A percentile compares a stretch with the other conserved stretches of the same genome.
Evolutionary conservation across 2,888 invertebrate species (phyloP).

Genomic region (Lochmaea crataegi): DNA sequence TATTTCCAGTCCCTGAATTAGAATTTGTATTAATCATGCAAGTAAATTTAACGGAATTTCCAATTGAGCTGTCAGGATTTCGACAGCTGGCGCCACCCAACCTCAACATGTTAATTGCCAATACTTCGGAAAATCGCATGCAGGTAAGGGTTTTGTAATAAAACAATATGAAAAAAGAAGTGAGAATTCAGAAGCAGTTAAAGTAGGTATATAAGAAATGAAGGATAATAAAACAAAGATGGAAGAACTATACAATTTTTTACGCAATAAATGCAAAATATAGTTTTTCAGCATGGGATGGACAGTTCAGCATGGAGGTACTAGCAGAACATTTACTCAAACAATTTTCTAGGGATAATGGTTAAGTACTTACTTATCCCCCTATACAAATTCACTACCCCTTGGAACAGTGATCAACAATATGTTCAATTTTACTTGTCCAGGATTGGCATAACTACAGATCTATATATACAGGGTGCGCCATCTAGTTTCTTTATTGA

Average conservation of each 20-base stretch:
- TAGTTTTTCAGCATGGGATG: too few relatives aligned
- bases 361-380: too few relatives aligned
- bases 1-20: background rate
- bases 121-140: background rate
- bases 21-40: constrained; percentile 11
- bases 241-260: background rate
- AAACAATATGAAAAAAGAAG: background rate
- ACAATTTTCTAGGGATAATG: too few relatives aligned
- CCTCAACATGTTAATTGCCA: constrained; percentile 1
- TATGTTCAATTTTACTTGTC: too few relatives aligned
- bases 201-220: background rate
- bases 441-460: too few relatives aligned
- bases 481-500: too few relatives aligned
- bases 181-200: background rate
- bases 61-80: constrained; percentile 3
- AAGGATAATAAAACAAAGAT: background rate
- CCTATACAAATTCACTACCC: too few relatives aligned
- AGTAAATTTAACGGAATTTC: background rate
- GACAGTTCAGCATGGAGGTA: too few relatives aligned
- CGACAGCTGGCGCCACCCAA: background rate
- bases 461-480: too few relatives aligned
- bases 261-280: background rate
- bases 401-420: too few relatives aligned
- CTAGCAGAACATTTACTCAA: too few relatives aligned
- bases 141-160: background rate